Conservation (phyloP, 2,888 invertebrate genomes). For the Caenorhabditis angaria region DNA sequence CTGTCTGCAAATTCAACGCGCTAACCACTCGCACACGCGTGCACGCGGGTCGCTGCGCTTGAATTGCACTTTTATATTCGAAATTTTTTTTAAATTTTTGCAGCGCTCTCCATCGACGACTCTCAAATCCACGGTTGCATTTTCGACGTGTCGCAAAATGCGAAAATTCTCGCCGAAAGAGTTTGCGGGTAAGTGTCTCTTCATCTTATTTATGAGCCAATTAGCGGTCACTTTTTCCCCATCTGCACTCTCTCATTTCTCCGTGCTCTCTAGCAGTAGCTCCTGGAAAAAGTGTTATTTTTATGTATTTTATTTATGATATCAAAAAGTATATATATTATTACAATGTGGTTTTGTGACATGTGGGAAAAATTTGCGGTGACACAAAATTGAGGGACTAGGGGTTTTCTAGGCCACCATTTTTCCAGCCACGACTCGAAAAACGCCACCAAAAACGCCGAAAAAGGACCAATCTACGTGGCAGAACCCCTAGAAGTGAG, state of each 20-base stretch:
- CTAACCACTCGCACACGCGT: no score
- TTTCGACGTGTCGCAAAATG: slow-evolving; percentile 59
- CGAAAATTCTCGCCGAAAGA: slow-evolving; percentile 41
- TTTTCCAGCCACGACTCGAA: slow-evolving; percentile 20
- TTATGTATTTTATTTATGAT: no score
- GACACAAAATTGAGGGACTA: no score
- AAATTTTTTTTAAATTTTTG: slow-evolving; percentile 15
- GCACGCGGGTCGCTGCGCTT: background rate
- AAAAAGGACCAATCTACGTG: slow-evolving; percentile 55
- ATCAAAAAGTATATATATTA: no score
- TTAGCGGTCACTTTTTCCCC: background rate
- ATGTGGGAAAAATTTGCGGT: no score
- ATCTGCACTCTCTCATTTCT: background rate
- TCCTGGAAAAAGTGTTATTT: background rate
- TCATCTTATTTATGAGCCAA: background rate
- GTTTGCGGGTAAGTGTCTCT: slow-evolving; percentile 59
- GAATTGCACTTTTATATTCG: background rate
- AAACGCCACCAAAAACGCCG: slow-evolving; percentile 33
- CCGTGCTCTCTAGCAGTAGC: background rate
- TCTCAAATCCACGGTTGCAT: slow-evolving; percentile 60
- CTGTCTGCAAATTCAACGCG: no score
- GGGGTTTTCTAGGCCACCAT: no score
- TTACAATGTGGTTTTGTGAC: background rate
- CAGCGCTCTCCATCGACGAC: slow-evolving; percentile 53
- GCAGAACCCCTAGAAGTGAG: slow-evolving; percentile 53